Conservation (phyloP, 1,140 invertebrate genomes). For the Drosophila equinoxialis region DNA sequence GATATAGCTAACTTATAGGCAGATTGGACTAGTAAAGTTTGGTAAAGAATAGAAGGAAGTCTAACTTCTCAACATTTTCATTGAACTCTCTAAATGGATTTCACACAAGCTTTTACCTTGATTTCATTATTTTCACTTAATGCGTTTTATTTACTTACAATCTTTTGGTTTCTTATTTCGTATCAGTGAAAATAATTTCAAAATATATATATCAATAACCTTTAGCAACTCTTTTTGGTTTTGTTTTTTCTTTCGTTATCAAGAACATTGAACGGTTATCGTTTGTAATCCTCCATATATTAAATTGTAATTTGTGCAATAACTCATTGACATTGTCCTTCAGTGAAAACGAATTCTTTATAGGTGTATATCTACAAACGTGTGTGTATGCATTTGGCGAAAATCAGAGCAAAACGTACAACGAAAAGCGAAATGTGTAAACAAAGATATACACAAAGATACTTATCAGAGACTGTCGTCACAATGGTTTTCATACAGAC, state of each 20-base stretch:
- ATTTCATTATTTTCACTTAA: neutral
- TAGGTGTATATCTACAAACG: neutral
- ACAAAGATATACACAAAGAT: constrained; percentile 60
- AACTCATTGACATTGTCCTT: constrained; percentile 78
- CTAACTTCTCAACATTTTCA: no score
- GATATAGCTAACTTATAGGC: no score
- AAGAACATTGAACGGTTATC: constrained; percentile 5
- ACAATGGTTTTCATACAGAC: constrained; percentile 39
- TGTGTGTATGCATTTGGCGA: constrained; percentile 3
- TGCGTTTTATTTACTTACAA: neutral
- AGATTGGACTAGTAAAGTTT: no score
- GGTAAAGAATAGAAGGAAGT: no score
- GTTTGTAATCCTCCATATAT: constrained; percentile 6
- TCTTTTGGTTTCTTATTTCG: neutral
- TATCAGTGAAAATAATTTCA: neutral
- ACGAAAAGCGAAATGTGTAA: constrained; percentile 54
- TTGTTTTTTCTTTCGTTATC: neutral
- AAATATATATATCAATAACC: neutral
- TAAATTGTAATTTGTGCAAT: constrained; percentile 41
- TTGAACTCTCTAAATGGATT: neutral
- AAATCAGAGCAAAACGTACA: constrained; percentile 38
- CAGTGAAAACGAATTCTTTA: constrained; percentile 40
- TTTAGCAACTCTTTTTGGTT: constrained; percentile 3
- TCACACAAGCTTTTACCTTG: neutral
- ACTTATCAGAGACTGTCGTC: constrained; percentile 12